These are phyloP conservation scores for Pandemis corylana DNA, from an alignment of 2,888 invertebrate species.

Conservation along the genomic window DNA sequence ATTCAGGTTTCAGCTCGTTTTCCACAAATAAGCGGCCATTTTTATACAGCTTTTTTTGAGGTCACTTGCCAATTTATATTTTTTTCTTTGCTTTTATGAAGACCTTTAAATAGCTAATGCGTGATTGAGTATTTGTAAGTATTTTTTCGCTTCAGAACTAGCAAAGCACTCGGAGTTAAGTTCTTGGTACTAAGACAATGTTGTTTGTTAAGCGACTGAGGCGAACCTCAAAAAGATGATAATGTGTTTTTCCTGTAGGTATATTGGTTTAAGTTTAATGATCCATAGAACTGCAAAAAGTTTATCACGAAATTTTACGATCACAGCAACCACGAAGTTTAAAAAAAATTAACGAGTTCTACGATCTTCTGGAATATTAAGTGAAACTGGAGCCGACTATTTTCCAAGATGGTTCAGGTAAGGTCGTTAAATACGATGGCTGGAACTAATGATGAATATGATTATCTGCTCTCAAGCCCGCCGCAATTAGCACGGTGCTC, in stretches of 20 bases:
- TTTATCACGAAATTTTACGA: no score
- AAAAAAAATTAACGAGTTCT: conserved; percentile 1
- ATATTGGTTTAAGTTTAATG: no score
- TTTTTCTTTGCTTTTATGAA: neutral
- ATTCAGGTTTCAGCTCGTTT: conserved; percentile 18
- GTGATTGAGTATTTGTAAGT: no score
- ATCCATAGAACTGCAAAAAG: no score
- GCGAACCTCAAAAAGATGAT: no score
- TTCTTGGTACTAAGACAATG: no score
- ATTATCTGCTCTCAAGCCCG: conserved; percentile 57
- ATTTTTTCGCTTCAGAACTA: no score
- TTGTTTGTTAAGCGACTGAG: no score
- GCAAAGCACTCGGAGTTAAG: no score
- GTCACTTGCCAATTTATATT: neutral
- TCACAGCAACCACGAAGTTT: neutral
- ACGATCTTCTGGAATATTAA: neutral
- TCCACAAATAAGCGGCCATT: neutral
- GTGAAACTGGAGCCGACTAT: conserved; percentile 10
- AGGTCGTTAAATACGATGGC: conserved; percentile 43
- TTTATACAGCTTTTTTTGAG: neutral
- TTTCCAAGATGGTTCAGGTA: conserved; percentile 21
- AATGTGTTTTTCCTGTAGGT: no score
- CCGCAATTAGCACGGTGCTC: conserved; percentile 56
- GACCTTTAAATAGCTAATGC: neutral
- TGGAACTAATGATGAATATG: conserved; percentile 52